Evolutionary conservation across 2,888 invertebrate species (phyloP).

Genomic region (Pseudanteris insignis): DNA sequence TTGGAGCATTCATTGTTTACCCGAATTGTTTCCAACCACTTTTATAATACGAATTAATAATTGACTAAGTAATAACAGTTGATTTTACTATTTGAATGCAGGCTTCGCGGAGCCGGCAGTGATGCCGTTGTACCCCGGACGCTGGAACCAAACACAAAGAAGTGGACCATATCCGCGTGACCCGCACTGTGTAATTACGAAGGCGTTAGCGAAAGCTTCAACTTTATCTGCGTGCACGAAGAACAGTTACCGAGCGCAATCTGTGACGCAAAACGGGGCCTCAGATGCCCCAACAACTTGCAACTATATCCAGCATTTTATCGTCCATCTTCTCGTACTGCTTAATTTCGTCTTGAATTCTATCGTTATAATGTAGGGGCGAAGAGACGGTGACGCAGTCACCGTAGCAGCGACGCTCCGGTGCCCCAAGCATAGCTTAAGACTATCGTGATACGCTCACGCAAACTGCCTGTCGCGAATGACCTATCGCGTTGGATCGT

Average conservation of each 20-base stretch:
- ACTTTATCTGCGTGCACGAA: background rate
- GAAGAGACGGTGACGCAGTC: conserved; percentile 32
- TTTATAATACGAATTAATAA: too few species aligned
- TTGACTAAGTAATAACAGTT: too few species aligned
- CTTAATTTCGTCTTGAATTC: conserved; percentile 1
- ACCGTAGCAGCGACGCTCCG: too few species aligned
- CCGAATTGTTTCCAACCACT: too few species aligned
- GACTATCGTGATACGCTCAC: background rate
- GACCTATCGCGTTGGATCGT: conserved; percentile 4
- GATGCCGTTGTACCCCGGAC: conserved; percentile 9
- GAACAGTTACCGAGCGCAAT: too few species aligned
- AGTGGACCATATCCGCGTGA: background rate
- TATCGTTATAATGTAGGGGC: conserved; percentile 17
- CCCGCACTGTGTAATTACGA: too few species aligned
- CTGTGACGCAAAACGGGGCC: too few species aligned
- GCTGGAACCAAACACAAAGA: background rate
- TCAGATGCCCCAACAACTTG: too few species aligned
- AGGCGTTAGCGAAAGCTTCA: background rate
- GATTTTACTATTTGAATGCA: background rate
- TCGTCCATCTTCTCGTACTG: background rate
- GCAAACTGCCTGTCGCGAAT: conserved; percentile 1
- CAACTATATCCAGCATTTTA: too few species aligned
- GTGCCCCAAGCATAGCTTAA: background rate
- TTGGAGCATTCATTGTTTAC: too few species aligned
- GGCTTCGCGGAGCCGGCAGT: too few species aligned